A percentile compares a stretch with the other conserved stretches of the same genome.
phyloP scores from a whole-genome alignment of 2,113 vertebrate species.

The Stomatorhinus ivindoensis region DNA sequence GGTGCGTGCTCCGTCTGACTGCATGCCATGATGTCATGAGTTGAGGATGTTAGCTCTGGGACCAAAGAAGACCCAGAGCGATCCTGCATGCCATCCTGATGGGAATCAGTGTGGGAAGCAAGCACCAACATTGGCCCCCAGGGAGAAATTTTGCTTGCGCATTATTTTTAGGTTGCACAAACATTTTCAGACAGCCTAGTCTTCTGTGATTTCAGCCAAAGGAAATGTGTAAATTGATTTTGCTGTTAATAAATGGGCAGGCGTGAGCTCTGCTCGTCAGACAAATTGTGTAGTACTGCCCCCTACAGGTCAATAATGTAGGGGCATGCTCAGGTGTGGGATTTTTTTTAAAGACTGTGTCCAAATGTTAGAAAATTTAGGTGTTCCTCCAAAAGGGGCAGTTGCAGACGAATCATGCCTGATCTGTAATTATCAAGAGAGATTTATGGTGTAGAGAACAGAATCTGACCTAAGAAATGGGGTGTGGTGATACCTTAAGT shows the following conservation, averaged over 20 bases:
- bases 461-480: not conserved
- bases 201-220: not conserved
- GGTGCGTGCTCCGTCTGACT: conserved; percentile 49
- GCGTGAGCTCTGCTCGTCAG: not conserved
- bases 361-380: conserved; percentile 25
- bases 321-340: not conserved
- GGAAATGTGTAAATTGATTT: not conserved
- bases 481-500: not conserved
- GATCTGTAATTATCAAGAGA: conserved; percentile 22
- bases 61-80: not conserved
- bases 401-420: conserved; percentile 8
- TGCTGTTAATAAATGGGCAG: not conserved
- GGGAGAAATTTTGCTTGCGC: not conserved
- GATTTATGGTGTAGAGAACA: conserved; percentile 5
- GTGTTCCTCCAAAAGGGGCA: conserved; percentile 16
- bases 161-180: conserved; percentile 2
- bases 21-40: not conserved
- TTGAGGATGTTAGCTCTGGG: not conserved
- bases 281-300: not conserved
- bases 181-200: not conserved
- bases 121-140: not conserved
- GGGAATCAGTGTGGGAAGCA: not conserved
- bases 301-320: not conserved
- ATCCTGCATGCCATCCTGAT: not conserved
- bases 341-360: not conserved